A percentile compares a stretch with the other conserved stretches of the same genome.
Conservation (phyloP, 2,888 invertebrate species). For the Crocallis elinguaria region DNA sequence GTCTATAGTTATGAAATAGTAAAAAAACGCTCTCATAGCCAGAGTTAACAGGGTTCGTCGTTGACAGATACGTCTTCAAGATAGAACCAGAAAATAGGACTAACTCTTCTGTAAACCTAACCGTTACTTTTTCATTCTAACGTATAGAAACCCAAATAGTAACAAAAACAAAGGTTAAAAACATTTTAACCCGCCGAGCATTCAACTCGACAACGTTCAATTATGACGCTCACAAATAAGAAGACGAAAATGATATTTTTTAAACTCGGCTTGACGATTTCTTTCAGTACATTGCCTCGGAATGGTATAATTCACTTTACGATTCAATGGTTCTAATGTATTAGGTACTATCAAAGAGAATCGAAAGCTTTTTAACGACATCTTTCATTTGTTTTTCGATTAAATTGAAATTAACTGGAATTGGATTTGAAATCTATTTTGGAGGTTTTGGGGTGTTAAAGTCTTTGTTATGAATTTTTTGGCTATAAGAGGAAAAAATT, state of each 20-base stretch:
- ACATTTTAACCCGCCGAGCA: slow-evolving; percentile 19
- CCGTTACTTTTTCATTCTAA: too few species aligned
- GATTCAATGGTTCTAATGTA: slow-evolving; percentile 51
- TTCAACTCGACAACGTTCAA: slow-evolving; percentile 68
- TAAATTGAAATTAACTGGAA: slow-evolving; percentile 14
- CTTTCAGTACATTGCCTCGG: slow-evolving; percentile 56
- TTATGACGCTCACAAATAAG: slow-evolving; percentile 47
- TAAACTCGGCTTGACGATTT: slow-evolving; percentile 36
- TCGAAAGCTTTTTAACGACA: slow-evolving; percentile 35
- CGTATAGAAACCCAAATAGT: too few species aligned
- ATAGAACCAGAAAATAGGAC: too few species aligned
- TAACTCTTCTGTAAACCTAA: too few species aligned
- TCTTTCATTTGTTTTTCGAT: slow-evolving; percentile 19
- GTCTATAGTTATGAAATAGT: too few species aligned
- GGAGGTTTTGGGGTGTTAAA: background rate
- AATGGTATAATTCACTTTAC: slow-evolving; percentile 57
- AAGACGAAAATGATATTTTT: slow-evolving; percentile 22
- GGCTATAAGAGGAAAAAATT: background rate
- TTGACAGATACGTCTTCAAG: too few species aligned
- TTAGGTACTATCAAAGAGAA: slow-evolving; percentile 46
- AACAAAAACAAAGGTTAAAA: background rate
- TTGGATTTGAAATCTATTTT: slow-evolving; percentile 10
- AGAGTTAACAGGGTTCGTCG: too few species aligned
- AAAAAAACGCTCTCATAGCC: too few species aligned
- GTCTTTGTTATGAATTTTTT: background rate